These are phyloP conservation scores for Eupithecia insigniata DNA, from an alignment of 2,888 invertebrate genomes.

Conservation along the genomic window DNA sequence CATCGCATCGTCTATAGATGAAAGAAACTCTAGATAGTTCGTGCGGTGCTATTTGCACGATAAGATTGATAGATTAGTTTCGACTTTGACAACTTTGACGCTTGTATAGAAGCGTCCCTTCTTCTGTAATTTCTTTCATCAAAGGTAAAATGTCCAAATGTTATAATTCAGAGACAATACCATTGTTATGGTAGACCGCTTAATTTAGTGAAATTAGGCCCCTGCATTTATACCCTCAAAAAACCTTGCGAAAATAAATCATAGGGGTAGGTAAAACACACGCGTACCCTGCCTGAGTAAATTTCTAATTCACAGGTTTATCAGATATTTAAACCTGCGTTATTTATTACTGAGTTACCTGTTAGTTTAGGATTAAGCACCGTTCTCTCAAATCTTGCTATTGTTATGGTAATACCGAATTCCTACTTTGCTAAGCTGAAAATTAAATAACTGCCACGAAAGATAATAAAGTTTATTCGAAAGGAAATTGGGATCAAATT, in stretches of 20 bases:
- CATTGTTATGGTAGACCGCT: too few relatives aligned
- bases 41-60: too few relatives aligned
- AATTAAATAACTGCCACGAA: slow-evolving; percentile 33
- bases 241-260: neutral
- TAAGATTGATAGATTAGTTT: too few relatives aligned
- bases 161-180: too few relatives aligned
- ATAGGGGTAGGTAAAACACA: neutral
- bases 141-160: too few relatives aligned
- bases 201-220: too few relatives aligned
- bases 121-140: too few relatives aligned
- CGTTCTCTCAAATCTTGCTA: slow-evolving; percentile 38
- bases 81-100: too few relatives aligned
- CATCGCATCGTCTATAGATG: too few relatives aligned
- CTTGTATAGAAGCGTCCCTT: too few relatives aligned
- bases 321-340: slow-evolving; percentile 37
- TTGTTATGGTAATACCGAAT: slow-evolving; percentile 42
- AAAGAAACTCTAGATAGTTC: too few relatives aligned
- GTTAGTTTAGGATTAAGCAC: slow-evolving; percentile 47
- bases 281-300: slow-evolving; percentile 9
- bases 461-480: slow-evolving; percentile 27
- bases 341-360: slow-evolving; percentile 44
- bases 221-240: neutral
- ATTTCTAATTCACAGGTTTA: slow-evolving; percentile 33
- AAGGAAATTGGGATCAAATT: slow-evolving; percentile 15
- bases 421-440: slow-evolving; percentile 36